Percentiles rank a stretch among this genome's conserved stretches.
phyloP scores from a whole-genome alignment of 2,113 vertebrate genomes.

The Prinia subflava region DNA sequence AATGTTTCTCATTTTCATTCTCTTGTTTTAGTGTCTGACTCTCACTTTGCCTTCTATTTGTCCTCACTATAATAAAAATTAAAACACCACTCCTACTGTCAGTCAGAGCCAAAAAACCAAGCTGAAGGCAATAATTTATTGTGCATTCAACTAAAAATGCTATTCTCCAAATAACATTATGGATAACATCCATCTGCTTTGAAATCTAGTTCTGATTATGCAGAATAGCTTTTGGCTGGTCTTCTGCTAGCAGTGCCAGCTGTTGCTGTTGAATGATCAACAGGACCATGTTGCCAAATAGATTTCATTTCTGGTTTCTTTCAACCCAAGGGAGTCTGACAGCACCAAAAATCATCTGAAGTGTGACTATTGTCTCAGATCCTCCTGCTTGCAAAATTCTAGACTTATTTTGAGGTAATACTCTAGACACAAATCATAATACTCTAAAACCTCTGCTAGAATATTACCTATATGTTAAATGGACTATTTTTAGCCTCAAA shows the following conservation, averaged over 20 bases:
- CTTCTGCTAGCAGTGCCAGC: constrained; percentile 11
- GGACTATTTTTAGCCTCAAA: background rate
- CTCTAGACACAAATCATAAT: background rate
- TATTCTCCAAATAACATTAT: constrained; percentile 36
- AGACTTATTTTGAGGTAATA: background rate
- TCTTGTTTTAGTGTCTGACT: constrained; percentile 30
- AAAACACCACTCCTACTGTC: background rate
- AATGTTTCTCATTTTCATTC: constrained; percentile 16
- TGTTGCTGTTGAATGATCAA: constrained; percentile 45
- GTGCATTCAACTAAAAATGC: constrained; percentile 1
- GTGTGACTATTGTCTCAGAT: background rate
- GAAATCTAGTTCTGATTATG: constrained; percentile 43
- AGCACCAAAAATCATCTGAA: background rate
- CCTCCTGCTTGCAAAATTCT: background rate
- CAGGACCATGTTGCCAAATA: background rate
- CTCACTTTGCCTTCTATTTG: constrained; percentile 52
- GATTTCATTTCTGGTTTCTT: background rate
- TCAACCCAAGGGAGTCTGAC: background rate
- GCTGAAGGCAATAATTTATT: constrained; percentile 30
- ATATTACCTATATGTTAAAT: background rate
- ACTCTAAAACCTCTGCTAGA: background rate
- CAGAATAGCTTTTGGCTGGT: constrained; percentile 49
- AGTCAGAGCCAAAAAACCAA: constrained; percentile 29
- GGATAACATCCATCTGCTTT: constrained; percentile 51
- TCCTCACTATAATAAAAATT: constrained; percentile 31